A percentile compares a stretch with the other conserved stretches of the same genome.
phyloP scores from a whole-genome alignment of 2,797 vertebrate genomes.

The Gymnopithys bicolor region DNA sequence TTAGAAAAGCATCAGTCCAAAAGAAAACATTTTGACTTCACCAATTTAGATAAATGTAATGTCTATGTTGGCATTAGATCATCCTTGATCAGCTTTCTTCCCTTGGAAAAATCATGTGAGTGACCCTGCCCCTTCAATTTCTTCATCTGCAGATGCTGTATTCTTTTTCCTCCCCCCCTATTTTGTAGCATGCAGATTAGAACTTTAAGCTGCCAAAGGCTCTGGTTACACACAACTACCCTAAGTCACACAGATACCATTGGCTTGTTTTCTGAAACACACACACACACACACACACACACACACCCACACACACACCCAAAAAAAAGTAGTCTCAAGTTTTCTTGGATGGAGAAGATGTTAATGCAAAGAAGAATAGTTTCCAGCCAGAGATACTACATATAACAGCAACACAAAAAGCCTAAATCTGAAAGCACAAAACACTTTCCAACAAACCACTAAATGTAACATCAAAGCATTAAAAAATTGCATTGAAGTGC shows the following conservation, averaged over 20 bases:
- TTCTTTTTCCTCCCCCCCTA: background rate
- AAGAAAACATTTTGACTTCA: background rate
- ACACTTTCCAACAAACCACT: background rate
- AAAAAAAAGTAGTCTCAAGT: background rate
- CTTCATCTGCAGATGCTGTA: background rate
- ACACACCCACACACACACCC: too few species aligned
- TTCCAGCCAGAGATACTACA: background rate
- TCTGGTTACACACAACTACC: background rate
- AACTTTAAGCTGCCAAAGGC: background rate
- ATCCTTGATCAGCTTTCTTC: background rate
- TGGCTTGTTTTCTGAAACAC: background rate
- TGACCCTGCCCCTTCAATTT: background rate
- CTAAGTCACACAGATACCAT: background rate
- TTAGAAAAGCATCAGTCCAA: background rate
- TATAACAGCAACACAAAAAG: background rate
- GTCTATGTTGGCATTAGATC: background rate
- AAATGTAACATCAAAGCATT: constrained; percentile 1
- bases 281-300: too few species aligned
- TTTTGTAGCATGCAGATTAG: background rate
- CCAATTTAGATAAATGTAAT: background rate
- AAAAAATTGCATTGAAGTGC: background rate
- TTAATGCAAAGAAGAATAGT: background rate
- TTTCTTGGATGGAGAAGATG: background rate
- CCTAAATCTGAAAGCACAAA: background rate
- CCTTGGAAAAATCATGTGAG: background rate